These are phyloP conservation scores for Dendroctonus ponderosae DNA, from an alignment of 1,140 invertebrate species.

Conservation along the genomic window DNA sequence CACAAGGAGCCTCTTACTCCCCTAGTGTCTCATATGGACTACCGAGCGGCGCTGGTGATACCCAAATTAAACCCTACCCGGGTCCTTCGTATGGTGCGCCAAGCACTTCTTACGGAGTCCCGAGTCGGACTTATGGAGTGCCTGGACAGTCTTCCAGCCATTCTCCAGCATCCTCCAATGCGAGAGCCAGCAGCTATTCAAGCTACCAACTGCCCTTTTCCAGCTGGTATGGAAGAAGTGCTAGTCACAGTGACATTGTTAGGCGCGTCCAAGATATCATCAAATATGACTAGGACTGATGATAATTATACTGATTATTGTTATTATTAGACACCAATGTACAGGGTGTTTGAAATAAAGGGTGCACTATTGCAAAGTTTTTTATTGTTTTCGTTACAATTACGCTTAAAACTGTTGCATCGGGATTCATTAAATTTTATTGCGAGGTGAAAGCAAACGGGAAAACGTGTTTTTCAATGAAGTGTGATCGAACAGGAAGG, in stretches of 20 bases:
- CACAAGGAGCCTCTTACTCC: conserved; percentile 1
- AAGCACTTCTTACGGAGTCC: conserved; percentile 15
- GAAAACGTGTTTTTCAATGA: no score
- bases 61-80: conserved; percentile 3
- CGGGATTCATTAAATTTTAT: no score
- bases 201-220: conserved; percentile 37
- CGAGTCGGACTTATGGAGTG: conserved; percentile 15
- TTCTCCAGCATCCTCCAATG: neutral
- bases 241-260: conserved; percentile 30
- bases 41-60: neutral
- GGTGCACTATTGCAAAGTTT: no score
- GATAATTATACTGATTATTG: no score
- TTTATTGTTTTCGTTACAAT: no score
- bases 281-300: conserved; percentile 18
- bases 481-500: no score
- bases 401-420: no score
- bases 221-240: conserved; percentile 35
- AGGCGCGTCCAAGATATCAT: conserved; percentile 36
- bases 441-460: no score
- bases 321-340: no score
- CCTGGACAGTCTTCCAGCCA: conserved; percentile 5
- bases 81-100: conserved; percentile 10
- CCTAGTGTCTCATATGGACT: conserved; percentile 8
- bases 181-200: conserved; percentile 9
- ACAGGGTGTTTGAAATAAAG: no score